Evolutionary conservation across 2,888 invertebrate genomes (phyloP), one percentile per base, ranked within the genome.

Genomic region (Clistopyga incitator): DNA sequence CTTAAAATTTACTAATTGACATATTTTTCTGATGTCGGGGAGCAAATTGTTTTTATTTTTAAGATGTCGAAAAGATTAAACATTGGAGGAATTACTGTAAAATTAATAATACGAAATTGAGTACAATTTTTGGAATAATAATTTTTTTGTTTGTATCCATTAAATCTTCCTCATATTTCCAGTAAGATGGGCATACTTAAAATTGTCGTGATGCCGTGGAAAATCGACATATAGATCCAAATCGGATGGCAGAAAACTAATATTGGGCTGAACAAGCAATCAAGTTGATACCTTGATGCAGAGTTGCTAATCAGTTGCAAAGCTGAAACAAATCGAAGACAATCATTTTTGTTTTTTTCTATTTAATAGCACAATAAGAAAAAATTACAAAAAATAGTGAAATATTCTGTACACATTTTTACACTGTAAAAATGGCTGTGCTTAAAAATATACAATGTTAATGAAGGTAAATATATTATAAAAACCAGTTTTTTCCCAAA

Each of bases 281-380:
- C 29, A 18, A 47, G 25, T 18, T 20, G 25, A 25, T 29, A 59
- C 6, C 42, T 61, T 29, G 72, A 13, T 13, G 45, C 45, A n/a
- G 29, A 42, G n/a, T 23, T 59, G 61, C 25, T 34, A 25, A 13
- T 61, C n/a, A 61, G 47, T 47, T 59, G 4, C 72, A 61, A 18
- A n/a, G 72, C 45, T 61, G 29, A 13, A 74, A 74, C 25, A 47
- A 47, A 6, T 10, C 18, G 18, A 61, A 47, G 20, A 3, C 15
- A 52, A 15, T 54, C 10, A n/a, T 54, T 34, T 15, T 52, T 70
- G 0, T 25, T 3, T 23, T 54, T 11, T 23, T 23, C 11, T 6
- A 6, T 20, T 10, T 20, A 20, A 10, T 18, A 20, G 6, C 18
- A 2, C n/a, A 50, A 68, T 29, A 3, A 10, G 4, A 50, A n/a